Conservation (phyloP, 2,888 invertebrate genomes). For the Fragum fragum region DNA sequence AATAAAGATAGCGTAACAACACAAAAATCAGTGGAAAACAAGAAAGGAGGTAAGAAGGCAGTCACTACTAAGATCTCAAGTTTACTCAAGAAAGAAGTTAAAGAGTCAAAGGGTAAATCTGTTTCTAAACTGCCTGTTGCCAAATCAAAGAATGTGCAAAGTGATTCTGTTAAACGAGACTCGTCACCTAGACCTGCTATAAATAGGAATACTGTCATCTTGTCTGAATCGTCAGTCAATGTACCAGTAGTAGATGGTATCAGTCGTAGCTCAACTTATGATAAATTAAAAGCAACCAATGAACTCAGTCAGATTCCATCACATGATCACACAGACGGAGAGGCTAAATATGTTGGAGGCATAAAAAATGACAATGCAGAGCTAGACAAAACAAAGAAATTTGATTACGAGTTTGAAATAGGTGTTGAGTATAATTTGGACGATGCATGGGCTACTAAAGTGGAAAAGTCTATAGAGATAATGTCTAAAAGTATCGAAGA, state of each 20-base stretch:
- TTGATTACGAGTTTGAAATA: constrained; percentile 56
- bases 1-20: constrained; percentile 40
- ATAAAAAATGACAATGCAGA: constrained; percentile 37
- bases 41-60: constrained; percentile 74
- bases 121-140: constrained; percentile 74
- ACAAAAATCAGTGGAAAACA: constrained; percentile 52
- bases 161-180: constrained; percentile 33
- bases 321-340: constrained; percentile 48
- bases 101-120: constrained; percentile 47
- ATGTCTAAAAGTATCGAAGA: constrained; percentile 66
- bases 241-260: constrained; percentile 66
- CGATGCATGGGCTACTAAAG: constrained; percentile 62
- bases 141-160: constrained; percentile 53
- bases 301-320: constrained; percentile 68
- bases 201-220: constrained; percentile 61
- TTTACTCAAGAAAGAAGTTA: constrained; percentile 90
- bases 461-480: constrained; percentile 63
- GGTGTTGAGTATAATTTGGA: constrained; percentile 64
- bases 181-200: constrained; percentile 46
- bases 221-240: constrained; percentile 49
- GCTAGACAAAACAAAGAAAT: constrained; percentile 52
- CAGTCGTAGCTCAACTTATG: constrained; percentile 86
- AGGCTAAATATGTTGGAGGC: background rate
- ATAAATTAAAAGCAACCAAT: constrained; percentile 81
- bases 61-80: constrained; percentile 92